Base-by-base conservation (phyloP, 1,140 invertebrate species). In the Hypsibius dujardini region DNA sequence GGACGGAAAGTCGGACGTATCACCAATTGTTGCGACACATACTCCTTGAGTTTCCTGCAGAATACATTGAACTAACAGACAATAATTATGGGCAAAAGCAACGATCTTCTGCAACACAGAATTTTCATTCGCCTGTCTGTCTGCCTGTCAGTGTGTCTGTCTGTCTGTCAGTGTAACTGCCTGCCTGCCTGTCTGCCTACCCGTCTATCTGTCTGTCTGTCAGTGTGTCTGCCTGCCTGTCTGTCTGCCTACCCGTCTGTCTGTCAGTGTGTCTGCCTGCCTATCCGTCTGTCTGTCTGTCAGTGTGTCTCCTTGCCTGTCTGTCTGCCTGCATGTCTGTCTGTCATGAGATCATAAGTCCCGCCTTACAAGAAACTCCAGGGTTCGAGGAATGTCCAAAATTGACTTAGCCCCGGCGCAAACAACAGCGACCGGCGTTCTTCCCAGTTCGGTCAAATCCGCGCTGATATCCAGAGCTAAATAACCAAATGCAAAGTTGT, bases 401-500 rank as follows among this genome's bases (percentile, higher is more conserved):
- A 99, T 98, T 47, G 93, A 95, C 82, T 99, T 99, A 50, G 95
- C 85, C 15, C 95, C 95, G 76, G 92, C 90, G 73, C 90, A 96
- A 1, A 98, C 86, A 12, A 98, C 92, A 71, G 89, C 85, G 1
- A 96, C 85, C 2, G 87, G 86, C 7, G 62, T 94, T 70, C 86
- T 82, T 2, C 92, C 88, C 45, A 99, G 82, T 80, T 98, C 94
- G 7, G 84, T 86, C 28, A 98, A 82, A 82, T 98, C 95, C 2
- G 95, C 91, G 74, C 94, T 98, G 3, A 99, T 83, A 80, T 99
- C 95, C 78, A 95, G 83, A 59, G 77, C 81, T 82, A 72, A 45
- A 79, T 69, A 28, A 28, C 28, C 28, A 28, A 28, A 28, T 28
- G 28, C 28, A 28, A 28, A 28, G 28, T 28, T 28, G 28, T 28